A percentile compares a stretch with the other conserved stretches of the same genome.
Evolutionary conservation across 2,888 invertebrate species (phyloP).

Genomic region (Cerceris ruficornis): DNA sequence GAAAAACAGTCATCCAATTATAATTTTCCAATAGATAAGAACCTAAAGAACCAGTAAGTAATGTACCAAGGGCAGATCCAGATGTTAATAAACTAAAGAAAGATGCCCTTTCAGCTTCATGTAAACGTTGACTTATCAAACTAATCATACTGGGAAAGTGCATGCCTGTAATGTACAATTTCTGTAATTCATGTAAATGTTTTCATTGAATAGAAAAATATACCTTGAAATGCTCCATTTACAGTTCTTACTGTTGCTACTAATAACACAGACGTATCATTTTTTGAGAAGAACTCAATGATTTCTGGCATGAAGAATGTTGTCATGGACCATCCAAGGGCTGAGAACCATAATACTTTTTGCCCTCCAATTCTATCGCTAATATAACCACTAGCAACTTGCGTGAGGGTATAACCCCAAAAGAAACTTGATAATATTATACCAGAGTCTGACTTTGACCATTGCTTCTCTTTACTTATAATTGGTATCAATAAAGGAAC

Average conservation of each 20-base stretch:
- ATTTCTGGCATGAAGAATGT: slow-evolving; percentile 84
- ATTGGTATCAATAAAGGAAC: slow-evolving; percentile 86
- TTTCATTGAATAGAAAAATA: neutral
- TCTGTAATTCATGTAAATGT: slow-evolving; percentile 1
- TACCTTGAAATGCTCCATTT: slow-evolving; percentile 86
- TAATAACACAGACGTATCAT: slow-evolving; percentile 83
- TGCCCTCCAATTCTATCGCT: slow-evolving; percentile 86
- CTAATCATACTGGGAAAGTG: slow-evolving; percentile 89
- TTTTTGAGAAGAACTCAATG: slow-evolving; percentile 81
- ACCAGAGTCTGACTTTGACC: slow-evolving; percentile 88
- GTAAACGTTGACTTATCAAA: slow-evolving; percentile 86
- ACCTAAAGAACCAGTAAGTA: slow-evolving; percentile 87
- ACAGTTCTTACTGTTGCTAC: slow-evolving; percentile 85
- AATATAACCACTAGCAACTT: slow-evolving; percentile 84
- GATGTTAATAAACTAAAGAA: slow-evolving; percentile 87
- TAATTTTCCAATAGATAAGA: slow-evolving; percentile 86
- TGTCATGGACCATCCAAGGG: slow-evolving; percentile 84
- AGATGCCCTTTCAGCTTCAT: slow-evolving; percentile 85
- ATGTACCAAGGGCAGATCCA: slow-evolving; percentile 85
- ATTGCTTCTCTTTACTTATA: slow-evolving; percentile 85
- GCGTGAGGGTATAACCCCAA: slow-evolving; percentile 89
- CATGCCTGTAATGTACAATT: slow-evolving; percentile 71
- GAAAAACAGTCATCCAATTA: slow-evolving; percentile 87
- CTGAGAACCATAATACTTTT: slow-evolving; percentile 85
- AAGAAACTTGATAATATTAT: slow-evolving; percentile 88